phyloP scores from a whole-genome alignment of 2,888 invertebrate species.

The Tridacna gigas region DNA sequence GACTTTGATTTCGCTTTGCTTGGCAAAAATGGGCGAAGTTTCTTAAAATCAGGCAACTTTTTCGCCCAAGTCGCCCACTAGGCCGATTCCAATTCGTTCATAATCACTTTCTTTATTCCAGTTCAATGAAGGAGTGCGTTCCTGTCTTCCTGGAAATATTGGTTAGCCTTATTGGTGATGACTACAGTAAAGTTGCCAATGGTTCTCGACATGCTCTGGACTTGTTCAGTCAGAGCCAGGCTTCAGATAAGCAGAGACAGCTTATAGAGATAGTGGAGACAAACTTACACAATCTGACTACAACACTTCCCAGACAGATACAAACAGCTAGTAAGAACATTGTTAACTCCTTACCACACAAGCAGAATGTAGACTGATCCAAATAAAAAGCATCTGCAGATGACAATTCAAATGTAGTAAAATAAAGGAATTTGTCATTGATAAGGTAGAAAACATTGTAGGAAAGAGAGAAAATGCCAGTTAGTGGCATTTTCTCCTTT shows the following conservation, averaged over 20 bases:
- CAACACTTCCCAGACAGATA: slow-evolving; percentile 78
- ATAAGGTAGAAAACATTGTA: neutral
- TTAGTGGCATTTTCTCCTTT: neutral
- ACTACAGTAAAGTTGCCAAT: slow-evolving; percentile 73
- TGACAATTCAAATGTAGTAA: neutral
- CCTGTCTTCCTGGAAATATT: slow-evolving; percentile 76
- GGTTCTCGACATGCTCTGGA: slow-evolving; percentile 71
- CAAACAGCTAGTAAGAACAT: slow-evolving; percentile 72
- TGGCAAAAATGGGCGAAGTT: too few species aligned
- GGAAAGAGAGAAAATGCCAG: neutral
- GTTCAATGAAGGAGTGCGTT: slow-evolving; percentile 75
- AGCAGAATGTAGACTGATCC: neutral
- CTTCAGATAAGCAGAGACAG: slow-evolving; percentile 65
- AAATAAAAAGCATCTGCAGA: neutral
- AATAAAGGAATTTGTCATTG: neutral
- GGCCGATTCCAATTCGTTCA: too few species aligned
- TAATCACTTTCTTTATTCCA: slow-evolving; percentile 41
- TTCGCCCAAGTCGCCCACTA: too few species aligned
- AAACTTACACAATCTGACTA: slow-evolving; percentile 75
- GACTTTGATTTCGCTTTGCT: too few species aligned
- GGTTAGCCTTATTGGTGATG: slow-evolving; percentile 76
- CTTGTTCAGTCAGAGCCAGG: slow-evolving; percentile 67
- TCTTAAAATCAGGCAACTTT: too few species aligned
- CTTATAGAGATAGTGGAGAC: slow-evolving; percentile 79
- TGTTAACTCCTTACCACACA: neutral